A percentile compares a stretch with the other conserved stretches of the same genome.
Evolutionary conservation across 2,113 vertebrate genomes (phyloP).

Genomic region (Melanotaenia duboulayi): DNA sequence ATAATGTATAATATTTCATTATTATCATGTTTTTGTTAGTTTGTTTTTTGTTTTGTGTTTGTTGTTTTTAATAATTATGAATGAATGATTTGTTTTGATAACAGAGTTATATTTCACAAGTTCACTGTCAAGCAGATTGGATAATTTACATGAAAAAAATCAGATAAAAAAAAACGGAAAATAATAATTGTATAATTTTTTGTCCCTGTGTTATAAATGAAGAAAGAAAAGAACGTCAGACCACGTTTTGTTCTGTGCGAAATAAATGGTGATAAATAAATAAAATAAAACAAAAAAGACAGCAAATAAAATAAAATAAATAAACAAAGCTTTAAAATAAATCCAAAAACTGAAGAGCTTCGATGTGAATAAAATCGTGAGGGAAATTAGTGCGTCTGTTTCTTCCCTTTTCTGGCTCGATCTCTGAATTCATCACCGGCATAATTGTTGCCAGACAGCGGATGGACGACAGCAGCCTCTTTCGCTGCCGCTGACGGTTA

Average conservation of each 20-base stretch:
- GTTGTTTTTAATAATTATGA: background rate
- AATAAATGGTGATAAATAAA: no score
- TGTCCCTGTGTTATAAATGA: no score
- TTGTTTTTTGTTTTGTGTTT: background rate
- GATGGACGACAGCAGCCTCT: conserved; percentile 60
- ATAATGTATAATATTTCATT: no score
- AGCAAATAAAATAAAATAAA: no score
- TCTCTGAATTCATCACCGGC: conserved; percentile 66
- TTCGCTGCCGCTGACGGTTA: conserved; percentile 41
- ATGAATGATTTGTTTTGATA: no score
- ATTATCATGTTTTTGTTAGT: background rate
- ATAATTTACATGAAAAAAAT: no score
- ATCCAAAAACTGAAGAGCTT: background rate
- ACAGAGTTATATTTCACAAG: background rate
- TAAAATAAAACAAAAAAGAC: no score
- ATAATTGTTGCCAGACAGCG: conserved; percentile 81
- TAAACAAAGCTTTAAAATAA: background rate
- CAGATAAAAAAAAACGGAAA: no score
- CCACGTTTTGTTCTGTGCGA: no score
- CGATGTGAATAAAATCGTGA: conserved; percentile 35
- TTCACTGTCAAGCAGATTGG: no score
- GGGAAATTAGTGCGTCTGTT: conserved; percentile 66
- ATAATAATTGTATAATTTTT: no score
- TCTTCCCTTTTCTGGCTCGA: conserved; percentile 38
- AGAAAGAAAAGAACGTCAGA: no score